A percentile compares a stretch with the other conserved stretches of the same genome.
Conservation (phyloP, 1,140 invertebrate species). For the Planococcus citri region DNA sequence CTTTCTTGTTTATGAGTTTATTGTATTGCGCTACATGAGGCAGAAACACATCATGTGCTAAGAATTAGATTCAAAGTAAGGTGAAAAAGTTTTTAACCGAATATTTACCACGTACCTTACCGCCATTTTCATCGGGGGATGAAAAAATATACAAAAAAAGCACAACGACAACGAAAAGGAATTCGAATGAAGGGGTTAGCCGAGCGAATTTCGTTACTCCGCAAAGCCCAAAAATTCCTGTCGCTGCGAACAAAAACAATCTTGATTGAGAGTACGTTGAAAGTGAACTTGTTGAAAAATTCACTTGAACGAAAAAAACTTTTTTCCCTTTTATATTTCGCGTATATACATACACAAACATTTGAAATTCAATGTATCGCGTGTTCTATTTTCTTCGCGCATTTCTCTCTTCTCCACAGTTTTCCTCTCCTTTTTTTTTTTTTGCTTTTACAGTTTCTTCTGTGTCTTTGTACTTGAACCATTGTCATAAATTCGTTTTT, state of each 20-base stretch:
- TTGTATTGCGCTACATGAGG: background rate
- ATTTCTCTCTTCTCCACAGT: background rate
- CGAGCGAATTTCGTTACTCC: background rate
- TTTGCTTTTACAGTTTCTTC: background rate
- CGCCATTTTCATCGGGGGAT: background rate
- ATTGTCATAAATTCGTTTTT: background rate
- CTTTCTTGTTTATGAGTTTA: background rate
- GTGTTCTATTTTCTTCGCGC: background rate
- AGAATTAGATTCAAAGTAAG: background rate
- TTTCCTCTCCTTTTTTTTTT: too few relatives aligned
- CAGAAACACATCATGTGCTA: background rate
- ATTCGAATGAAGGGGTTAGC: background rate
- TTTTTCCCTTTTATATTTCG: background rate
- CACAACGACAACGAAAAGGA: background rate
- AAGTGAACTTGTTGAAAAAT: slow-evolving; percentile 7
- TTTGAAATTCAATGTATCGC: slow-evolving; percentile 1
- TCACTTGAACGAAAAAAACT: background rate
- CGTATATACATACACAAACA: background rate
- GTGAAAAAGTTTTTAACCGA: background rate
- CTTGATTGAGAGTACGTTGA: slow-evolving; percentile 1
- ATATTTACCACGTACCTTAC: background rate
- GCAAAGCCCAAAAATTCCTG: background rate
- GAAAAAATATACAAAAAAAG: too few relatives aligned
- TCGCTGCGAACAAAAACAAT: background rate
- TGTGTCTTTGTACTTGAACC: background rate